Evolutionary conservation across 2,113 vertebrate genomes (phyloP), one percentile per base, ranked within the genome.

Genomic region (Macquaria australasica): DNA sequence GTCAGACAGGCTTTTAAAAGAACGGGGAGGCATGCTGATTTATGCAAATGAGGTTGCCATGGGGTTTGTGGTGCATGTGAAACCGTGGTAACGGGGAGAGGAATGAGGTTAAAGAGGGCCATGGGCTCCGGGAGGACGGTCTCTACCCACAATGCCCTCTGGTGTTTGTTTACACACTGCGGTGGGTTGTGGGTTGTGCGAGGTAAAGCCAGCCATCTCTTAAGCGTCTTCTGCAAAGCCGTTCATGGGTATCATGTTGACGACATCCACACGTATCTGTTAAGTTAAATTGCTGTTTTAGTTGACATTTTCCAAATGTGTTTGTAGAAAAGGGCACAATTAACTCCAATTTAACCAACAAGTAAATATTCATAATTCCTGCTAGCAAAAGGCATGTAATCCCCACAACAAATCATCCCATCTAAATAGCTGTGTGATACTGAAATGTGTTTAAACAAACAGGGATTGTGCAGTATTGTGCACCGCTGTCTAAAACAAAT

Each of bases 101-200:
- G 92, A 92, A 92, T 92, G 91, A 89, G 93, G 93, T 91, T 94
- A 88, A 89, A 89, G 77, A 89, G 90, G 79, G 87, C 91, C 84
- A 73, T 64, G 85, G 89, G 81, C 84, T 87, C n/a, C 2, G 39
- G 79, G 77, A 84, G 72, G 79, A 81, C 28, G 59, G 76, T 83
- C 84, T 72, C 64, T 89, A 89, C 89, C 90, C 91, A 90, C 83
- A 87, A 88, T 90, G 91, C 92, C 91, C 91, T 92, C 87, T 88
- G 88, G 91, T 90, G 83, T 93, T 94, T 93, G 91, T 93, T 95
- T 91, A 93, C 83, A 89, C 83, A 66, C 72, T 79, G 84, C 8
- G 71, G 77, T 83, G 72, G 75, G 78, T 81, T 89, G 84, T 80
- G 87, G 84, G 86, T 87, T 90, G 72, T 81, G 69, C 21, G 72